A percentile compares a stretch with the other conserved stretches of the same genome.
Conservation (phyloP, 2,797 vertebrate species). For the Pygocentrus nattereri region DNA sequence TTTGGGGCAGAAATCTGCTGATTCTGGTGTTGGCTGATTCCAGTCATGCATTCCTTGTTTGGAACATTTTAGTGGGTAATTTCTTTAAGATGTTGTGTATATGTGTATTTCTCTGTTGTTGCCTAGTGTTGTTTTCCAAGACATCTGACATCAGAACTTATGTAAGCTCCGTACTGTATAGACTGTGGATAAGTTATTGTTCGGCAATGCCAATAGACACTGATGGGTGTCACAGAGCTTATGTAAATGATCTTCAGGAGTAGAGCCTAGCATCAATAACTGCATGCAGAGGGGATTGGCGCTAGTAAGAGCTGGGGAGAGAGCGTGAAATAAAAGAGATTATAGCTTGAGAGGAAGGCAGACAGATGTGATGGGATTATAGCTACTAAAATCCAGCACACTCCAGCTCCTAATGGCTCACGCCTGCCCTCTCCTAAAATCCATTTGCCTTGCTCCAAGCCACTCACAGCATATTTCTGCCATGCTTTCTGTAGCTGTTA, state of each 20-base stretch:
- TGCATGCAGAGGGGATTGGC: conserved; percentile 10
- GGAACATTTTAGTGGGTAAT: too few relatives aligned
- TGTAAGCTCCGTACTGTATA: background rate
- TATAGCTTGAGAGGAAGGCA: conserved; percentile 26
- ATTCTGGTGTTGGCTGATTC: too few relatives aligned
- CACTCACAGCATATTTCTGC: background rate
- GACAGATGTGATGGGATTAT: conserved; percentile 49
- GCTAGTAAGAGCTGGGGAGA: conserved; percentile 13
- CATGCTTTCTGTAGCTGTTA: background rate
- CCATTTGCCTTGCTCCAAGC: conserved; percentile 4
- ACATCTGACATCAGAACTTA: background rate
- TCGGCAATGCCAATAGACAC: conserved; percentile 33
- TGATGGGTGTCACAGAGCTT: conserved; percentile 41
- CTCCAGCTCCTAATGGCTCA: background rate
- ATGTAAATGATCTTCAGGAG: conserved; percentile 31
- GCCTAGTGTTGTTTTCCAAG: background rate
- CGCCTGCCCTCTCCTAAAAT: background rate
- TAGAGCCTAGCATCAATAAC: background rate
- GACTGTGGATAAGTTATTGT: background rate
- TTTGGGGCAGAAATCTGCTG: too few relatives aligned
- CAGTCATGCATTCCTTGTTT: too few relatives aligned
- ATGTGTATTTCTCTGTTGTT: background rate
- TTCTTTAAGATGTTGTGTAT: too few relatives aligned
- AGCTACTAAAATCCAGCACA: conserved; percentile 26
- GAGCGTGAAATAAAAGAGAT: conserved; percentile 30